Conservation (phyloP, 2,113 vertebrate species). For the Arothron firmamentum region DNA sequence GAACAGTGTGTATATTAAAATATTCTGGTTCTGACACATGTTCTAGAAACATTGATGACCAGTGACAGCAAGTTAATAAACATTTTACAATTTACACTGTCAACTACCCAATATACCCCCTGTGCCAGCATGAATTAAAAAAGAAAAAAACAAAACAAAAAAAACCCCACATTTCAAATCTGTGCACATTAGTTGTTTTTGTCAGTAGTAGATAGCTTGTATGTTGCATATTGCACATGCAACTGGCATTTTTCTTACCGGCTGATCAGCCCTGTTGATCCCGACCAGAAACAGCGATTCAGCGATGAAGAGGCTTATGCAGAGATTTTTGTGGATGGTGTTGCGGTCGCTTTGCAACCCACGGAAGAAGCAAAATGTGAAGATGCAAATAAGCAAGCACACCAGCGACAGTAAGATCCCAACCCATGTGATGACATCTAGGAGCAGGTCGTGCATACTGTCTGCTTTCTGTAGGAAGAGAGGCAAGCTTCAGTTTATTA, state of each 20-base stretch:
- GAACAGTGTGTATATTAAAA: slow-evolving; percentile 6
- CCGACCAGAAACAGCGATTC: slow-evolving; percentile 95
- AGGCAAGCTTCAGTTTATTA: not conserved
- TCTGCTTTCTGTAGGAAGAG: slow-evolving; percentile 80
- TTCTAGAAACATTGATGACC: slow-evolving; percentile 8
- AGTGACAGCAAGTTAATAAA: slow-evolving; percentile 43
- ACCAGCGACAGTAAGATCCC: slow-evolving; percentile 96
- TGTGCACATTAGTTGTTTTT: not conserved
- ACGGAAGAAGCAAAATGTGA: slow-evolving; percentile 99
- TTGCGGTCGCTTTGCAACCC: slow-evolving; percentile 97
- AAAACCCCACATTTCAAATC: slow-evolving; percentile 5
- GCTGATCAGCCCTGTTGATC: slow-evolving; percentile 95
- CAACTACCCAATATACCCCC: slow-evolving; percentile 17
- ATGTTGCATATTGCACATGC: not conserved
- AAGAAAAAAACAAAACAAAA: not conserved
- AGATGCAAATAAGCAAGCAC: slow-evolving; percentile 98
- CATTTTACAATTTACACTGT: slow-evolving; percentile 33
- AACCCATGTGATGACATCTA: slow-evolving; percentile 98
- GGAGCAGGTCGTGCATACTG: slow-evolving; percentile 89
- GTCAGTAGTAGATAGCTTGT: not conserved
- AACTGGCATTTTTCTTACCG: slow-evolving; percentile 75
- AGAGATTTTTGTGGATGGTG: slow-evolving; percentile 98
- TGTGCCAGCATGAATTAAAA: slow-evolving; percentile 9
- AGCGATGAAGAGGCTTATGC: slow-evolving; percentile 96
- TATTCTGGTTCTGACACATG: slow-evolving; percentile 36